Evolutionary conservation across 2,797 vertebrate genomes (phyloP).

Genomic region (Picus viridis): DNA sequence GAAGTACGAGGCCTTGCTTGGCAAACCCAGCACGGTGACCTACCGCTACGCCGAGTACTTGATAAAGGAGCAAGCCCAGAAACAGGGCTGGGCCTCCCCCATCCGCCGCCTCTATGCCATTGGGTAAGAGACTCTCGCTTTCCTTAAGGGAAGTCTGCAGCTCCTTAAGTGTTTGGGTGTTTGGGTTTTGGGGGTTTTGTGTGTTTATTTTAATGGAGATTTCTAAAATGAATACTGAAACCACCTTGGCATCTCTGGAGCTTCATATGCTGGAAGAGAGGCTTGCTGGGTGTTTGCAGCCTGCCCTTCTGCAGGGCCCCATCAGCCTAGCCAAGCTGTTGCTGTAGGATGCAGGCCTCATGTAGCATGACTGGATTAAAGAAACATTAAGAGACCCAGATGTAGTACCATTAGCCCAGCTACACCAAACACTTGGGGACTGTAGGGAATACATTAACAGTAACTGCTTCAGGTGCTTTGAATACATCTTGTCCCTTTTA

Average conservation of each 20-base stretch:
- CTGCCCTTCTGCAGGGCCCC: not conserved
- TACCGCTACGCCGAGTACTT: conserved; percentile 91
- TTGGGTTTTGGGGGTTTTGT: not conserved
- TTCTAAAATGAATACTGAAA: not conserved
- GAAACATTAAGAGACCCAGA: not conserved
- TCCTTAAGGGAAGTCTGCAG: not conserved
- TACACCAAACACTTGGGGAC: not conserved
- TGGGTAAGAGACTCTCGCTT: conserved; percentile 81
- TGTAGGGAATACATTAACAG: not conserved
- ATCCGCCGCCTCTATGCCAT: conserved; percentile 91
- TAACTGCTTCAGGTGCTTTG: not conserved
- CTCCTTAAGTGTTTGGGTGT: not conserved
- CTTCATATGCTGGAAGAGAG: not conserved
- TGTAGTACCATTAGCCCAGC: not conserved
- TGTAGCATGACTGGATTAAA: not conserved
- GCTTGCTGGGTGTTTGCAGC: not conserved
- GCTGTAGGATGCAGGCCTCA: not conserved
- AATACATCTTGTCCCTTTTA: not conserved
- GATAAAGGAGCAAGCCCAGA: conserved; percentile 86
- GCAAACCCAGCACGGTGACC: conserved; percentile 94
- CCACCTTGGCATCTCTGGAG: not conserved
- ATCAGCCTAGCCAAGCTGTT: not conserved
- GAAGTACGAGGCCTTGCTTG: conserved; percentile 90
- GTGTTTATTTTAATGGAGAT: not conserved
- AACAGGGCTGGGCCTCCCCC: conserved; percentile 86